These are phyloP conservation scores for Siphlonurus alternatus DNA, from an alignment of 2,888 invertebrate species.

Conservation along the genomic window DNA sequence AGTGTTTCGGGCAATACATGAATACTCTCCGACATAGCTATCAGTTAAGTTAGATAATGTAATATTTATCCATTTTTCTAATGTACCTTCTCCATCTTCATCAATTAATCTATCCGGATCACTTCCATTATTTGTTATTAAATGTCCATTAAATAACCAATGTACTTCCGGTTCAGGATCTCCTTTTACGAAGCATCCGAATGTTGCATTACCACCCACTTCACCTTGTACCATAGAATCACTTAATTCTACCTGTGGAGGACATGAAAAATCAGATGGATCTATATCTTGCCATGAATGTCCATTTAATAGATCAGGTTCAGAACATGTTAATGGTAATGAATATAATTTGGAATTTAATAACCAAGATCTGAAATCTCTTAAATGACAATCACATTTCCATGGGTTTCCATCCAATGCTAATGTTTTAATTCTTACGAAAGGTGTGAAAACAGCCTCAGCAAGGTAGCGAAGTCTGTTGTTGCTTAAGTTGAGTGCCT, in stretches of 20 bases:
- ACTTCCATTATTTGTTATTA: constrained; percentile 22
- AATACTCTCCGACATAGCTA: constrained; percentile 68
- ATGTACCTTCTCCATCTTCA: constrained; percentile 21
- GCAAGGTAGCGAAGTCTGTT: constrained; percentile 58
- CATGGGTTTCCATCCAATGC: constrained; percentile 74
- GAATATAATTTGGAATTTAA: constrained; percentile 60
- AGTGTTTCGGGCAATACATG: constrained; percentile 57
- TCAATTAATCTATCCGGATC: constrained; percentile 11
- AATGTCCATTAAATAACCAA: constrained; percentile 53
- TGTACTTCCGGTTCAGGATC: constrained; percentile 69
- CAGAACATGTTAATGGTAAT: constrained; percentile 49
- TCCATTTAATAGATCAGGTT: constrained; percentile 49
- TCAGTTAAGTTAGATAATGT: constrained; percentile 69
- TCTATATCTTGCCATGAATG: constrained; percentile 61
- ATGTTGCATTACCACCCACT: constrained; percentile 64
- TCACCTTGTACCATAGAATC: constrained; percentile 44
- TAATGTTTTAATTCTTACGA: constrained; percentile 62
- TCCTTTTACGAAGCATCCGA: constrained; percentile 64
- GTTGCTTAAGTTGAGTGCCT: constrained; percentile 58
- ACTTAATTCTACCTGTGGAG: constrained; percentile 44
- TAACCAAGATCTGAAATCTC: constrained; percentile 72
- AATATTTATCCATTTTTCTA: constrained; percentile 56
- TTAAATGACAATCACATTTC: constrained; percentile 75
- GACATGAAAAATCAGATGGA: constrained; percentile 63
- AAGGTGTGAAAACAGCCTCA: constrained; percentile 46